These are phyloP conservation scores for Aporrectodea caliginosa DNA, from an alignment of 1,140 invertebrate genomes.

Conservation along the genomic window DNA sequence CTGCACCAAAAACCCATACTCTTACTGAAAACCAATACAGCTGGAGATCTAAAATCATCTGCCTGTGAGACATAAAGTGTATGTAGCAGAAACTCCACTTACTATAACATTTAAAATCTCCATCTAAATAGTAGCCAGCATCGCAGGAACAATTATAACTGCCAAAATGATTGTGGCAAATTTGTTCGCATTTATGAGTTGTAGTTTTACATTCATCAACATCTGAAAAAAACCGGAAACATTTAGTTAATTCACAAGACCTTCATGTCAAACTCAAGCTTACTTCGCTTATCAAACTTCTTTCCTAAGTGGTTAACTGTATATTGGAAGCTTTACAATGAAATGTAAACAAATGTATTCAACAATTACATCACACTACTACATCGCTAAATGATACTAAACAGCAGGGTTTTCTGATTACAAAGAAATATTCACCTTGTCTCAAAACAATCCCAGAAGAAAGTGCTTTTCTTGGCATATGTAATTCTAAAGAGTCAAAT, in stretches of 20 bases:
- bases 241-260: not conserved
- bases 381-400: not conserved
- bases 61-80: not conserved
- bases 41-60: not conserved
- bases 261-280: no score
- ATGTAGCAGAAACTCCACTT: not conserved
- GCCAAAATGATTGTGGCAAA: not conserved
- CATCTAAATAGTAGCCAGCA: not conserved
- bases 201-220: not conserved
- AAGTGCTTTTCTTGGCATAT: no score
- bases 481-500: no score
- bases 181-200: not conserved
- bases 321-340: not conserved
- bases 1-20: not conserved
- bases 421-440: no score
- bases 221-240: slow-evolving; percentile 2
- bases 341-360: not conserved
- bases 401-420: no score
- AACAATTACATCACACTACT: not conserved
- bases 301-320: not conserved
- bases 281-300: not conserved
- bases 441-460: no score
- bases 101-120: not conserved
- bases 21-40: not conserved
- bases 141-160: not conserved